Conservation (phyloP, 2,888 invertebrate genomes). For the Entomobrya multifasciata region DNA sequence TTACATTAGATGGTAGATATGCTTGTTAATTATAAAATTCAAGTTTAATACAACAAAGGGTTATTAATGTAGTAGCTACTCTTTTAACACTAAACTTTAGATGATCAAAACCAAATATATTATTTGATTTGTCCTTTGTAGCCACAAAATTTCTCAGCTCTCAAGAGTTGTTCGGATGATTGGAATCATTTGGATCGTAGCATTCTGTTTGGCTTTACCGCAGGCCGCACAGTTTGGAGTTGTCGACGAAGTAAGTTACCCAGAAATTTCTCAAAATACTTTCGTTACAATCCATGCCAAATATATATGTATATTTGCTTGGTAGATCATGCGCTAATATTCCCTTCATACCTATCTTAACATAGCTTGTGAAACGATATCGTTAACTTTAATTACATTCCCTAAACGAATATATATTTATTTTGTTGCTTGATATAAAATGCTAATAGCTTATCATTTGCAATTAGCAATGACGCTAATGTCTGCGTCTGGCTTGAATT, state of each 20-base stretch:
- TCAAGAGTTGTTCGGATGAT: slow-evolving; percentile 91
- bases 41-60: neutral
- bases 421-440: neutral
- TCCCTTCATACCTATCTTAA: too few relatives aligned
- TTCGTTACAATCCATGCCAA: too few relatives aligned
- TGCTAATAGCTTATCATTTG: neutral
- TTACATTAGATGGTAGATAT: neutral
- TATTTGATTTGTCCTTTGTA: slow-evolving; percentile 46
- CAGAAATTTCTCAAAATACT: too few relatives aligned
- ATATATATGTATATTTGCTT: too few relatives aligned
- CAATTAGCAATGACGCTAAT: neutral
- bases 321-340: too few relatives aligned
- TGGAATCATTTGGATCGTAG: slow-evolving; percentile 89
- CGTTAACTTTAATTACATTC: neutral
- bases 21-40: neutral
- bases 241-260: slow-evolving; percentile 79
- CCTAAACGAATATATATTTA: too few relatives aligned
- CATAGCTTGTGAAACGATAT: too few relatives aligned
- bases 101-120: neutral
- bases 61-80: neutral
- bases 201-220: slow-evolving; percentile 87
- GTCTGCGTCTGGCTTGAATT: too few relatives aligned
- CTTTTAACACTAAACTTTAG: too few relatives aligned
- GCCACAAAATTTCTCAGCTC: slow-evolving; percentile 90
- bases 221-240: slow-evolving; percentile 82